Evolutionary conservation across 2,888 invertebrate species (phyloP).

Genomic region (Cantharis nigra): DNA sequence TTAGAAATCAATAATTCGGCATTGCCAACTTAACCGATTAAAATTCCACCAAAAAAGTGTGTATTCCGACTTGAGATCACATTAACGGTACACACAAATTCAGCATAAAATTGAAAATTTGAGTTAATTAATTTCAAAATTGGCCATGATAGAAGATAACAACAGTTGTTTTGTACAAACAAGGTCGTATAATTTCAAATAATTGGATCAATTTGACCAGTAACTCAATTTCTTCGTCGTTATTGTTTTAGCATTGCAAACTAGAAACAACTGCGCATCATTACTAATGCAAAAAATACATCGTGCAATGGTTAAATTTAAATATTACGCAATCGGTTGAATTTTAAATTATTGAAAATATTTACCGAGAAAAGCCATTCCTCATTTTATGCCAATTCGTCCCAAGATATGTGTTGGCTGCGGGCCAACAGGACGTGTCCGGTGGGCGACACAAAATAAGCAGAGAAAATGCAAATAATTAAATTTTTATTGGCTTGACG

Average conservation of each 20-base stretch:
- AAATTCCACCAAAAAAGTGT: neutral
- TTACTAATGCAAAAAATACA: neutral
- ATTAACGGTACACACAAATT: neutral
- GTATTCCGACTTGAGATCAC: neutral
- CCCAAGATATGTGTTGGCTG: conserved; percentile 4
- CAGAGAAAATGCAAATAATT: conserved; percentile 3
- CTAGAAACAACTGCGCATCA: neutral
- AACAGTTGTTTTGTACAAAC: conserved; percentile 1
- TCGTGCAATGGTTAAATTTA: neutral
- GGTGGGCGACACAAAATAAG: conserved; percentile 10
- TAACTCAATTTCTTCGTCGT: conserved; percentile 6
- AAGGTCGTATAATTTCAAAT: conserved; percentile 12
- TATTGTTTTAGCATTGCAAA: conserved; percentile 10
- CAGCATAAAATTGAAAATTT: neutral
- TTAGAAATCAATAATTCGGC: neutral
- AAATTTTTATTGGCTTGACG: conserved; percentile 5
- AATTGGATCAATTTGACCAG: conserved; percentile 18
- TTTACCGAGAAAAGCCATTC: neutral
- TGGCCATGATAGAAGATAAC: neutral
- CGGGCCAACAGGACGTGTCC: neutral
- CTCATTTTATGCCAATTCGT: conserved; percentile 1
- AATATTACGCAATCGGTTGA: neutral
- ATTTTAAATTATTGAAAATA: neutral
- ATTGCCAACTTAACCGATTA: neutral
- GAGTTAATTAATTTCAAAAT: neutral